phyloP scores from a whole-genome alignment of 2,113 vertebrate genomes.

The Charina bottae region DNA sequence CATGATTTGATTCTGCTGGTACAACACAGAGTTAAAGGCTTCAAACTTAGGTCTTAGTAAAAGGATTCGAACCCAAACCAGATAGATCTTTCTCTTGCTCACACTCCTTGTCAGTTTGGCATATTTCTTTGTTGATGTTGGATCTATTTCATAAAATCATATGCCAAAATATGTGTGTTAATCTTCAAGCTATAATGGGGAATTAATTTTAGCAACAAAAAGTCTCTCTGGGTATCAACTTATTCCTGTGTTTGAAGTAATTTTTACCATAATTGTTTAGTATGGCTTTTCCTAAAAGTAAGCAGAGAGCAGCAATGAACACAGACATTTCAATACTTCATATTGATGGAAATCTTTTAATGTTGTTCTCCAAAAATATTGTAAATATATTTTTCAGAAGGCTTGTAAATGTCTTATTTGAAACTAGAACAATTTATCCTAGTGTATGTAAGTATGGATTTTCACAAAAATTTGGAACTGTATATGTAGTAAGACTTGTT shows the following conservation, averaged over 20 bases:
- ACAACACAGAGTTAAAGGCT: not conserved
- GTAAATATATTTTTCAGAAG: conserved; percentile 1
- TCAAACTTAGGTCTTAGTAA: not conserved
- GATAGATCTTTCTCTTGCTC: not conserved
- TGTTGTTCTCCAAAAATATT: not conserved
- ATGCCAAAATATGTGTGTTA: not conserved
- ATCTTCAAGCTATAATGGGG: not conserved
- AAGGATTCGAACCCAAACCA: not conserved
- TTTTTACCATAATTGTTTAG: not conserved
- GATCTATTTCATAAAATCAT: not conserved
- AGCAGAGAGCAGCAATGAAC: not conserved
- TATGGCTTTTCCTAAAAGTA: not conserved
- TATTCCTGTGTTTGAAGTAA: not conserved
- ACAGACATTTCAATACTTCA: not conserved
- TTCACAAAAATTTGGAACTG: conserved; percentile 42
- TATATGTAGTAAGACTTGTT: conserved; percentile 45
- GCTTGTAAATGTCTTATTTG: conserved; percentile 20
- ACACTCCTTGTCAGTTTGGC: not conserved
- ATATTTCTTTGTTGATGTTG: not conserved
- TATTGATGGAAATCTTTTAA: not conserved
- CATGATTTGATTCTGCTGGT: not conserved
- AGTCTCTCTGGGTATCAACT: not conserved
- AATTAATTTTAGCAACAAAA: not conserved
- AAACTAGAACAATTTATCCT: conserved; percentile 49
- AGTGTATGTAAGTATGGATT: conserved; percentile 28